Percentiles rank a stretch among this genome's conserved stretches.
These are phyloP conservation scores for Gonioctena quinquepunctata DNA, from an alignment of 1,140 invertebrate genomes.

Conservation along the genomic window DNA sequence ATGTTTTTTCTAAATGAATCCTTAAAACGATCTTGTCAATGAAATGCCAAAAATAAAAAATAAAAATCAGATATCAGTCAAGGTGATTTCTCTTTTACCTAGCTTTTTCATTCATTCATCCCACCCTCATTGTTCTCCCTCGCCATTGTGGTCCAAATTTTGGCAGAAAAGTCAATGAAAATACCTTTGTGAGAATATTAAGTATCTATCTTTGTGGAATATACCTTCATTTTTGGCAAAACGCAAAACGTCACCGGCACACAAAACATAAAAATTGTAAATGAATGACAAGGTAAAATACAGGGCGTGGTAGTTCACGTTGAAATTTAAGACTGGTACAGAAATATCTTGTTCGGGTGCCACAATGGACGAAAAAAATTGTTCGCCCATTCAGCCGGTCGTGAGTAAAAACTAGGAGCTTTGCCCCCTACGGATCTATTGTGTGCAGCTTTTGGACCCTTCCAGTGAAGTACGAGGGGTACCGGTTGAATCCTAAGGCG, in stretches of 20 bases:
- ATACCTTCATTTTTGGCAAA: constrained; percentile 17
- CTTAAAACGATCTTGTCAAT: no score
- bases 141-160: not conserved
- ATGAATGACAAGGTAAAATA: constrained; percentile 50
- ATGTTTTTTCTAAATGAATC: no score
- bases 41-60: no score
- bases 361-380: constrained; percentile 48
- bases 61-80: no score
- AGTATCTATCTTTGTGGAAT: not conserved
- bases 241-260: constrained; percentile 42
- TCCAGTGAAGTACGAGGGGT: constrained; percentile 1
- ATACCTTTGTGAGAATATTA: constrained; percentile 8
- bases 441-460: constrained; percentile 27
- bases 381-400: constrained; percentile 45
- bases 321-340: constrained; percentile 50
- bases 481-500: not conserved
- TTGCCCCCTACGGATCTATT: constrained; percentile 46
- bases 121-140: not conserved
- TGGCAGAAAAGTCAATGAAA: constrained; percentile 14
- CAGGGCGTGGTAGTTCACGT: constrained; percentile 44
- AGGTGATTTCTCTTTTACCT: not conserved
- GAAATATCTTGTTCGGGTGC: constrained; percentile 50
- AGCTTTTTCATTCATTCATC: not conserved
- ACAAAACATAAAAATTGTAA: constrained; percentile 40
- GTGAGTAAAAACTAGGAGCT: constrained; percentile 53